phyloP scores from a whole-genome alignment of 2,113 vertebrate genomes.

The Desmodus rotundus region DNA sequence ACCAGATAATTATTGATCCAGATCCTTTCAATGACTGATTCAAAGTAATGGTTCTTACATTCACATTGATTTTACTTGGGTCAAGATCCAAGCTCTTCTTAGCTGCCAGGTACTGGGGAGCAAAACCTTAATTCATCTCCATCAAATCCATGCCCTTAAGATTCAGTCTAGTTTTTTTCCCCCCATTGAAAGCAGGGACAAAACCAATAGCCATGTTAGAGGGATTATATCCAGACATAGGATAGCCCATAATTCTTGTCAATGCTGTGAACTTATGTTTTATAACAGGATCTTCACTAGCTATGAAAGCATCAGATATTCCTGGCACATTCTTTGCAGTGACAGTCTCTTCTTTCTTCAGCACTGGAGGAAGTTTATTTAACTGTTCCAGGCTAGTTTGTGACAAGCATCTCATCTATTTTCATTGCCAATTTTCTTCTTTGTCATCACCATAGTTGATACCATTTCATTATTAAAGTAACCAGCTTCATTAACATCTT shows the following conservation, averaged over 20 bases:
- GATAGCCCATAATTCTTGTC: constrained; percentile 89
- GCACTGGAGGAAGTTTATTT: constrained; percentile 84
- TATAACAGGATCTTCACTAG: constrained; percentile 88
- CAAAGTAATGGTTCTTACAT: constrained; percentile 89
- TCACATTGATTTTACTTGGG: constrained; percentile 87
- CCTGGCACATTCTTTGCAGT: constrained; percentile 88
- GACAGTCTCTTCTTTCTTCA: constrained; percentile 89
- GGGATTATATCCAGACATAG: constrained; percentile 88
- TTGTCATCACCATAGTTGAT: constrained; percentile 88
- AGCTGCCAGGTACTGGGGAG: constrained; percentile 86
- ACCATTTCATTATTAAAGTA: constrained; percentile 87
- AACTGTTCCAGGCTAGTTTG: constrained; percentile 89
- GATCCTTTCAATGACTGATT: constrained; percentile 90
- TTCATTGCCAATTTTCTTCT: constrained; percentile 85
- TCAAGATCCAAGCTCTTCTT: constrained; percentile 87
- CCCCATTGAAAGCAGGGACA: constrained; percentile 87
- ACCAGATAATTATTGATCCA: constrained; percentile 88
- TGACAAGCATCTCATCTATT: constrained; percentile 87
- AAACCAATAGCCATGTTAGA: constrained; percentile 95
- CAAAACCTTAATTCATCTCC: constrained; percentile 93
- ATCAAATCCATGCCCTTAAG: constrained; percentile 90
- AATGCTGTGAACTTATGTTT: constrained; percentile 87
- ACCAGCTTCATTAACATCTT: constrained; percentile 86
- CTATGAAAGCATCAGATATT: constrained; percentile 87
- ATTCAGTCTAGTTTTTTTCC: constrained; percentile 77